Base-by-base conservation (phyloP, 1,140 invertebrate species). In the Meteorus sp. region DNA sequence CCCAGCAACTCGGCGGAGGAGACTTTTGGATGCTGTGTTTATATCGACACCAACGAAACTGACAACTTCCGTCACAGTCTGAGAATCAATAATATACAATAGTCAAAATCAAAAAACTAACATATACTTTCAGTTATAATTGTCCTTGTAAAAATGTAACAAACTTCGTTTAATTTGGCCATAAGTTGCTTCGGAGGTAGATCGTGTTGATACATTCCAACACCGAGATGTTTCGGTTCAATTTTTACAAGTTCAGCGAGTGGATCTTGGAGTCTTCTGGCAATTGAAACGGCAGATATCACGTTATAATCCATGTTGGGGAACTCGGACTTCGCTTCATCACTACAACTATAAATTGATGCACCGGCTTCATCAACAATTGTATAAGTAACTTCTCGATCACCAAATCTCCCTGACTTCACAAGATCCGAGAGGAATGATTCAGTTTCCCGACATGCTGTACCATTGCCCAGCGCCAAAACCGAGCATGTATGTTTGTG, bases 131-230 rank as follows among this genome's bases (percentile, higher is more conserved):
- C 3, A 17, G 9, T 51, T 8, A 29, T 4, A 31, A 31, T 55
- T 55, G n/a, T 27, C 6, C 29, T 11, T n/a, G n/a, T n/a, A 45
- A 45, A 45, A 45, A 45, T 20, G 9, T 45, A 17, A 29, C 17
- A 27, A 27, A 86, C 84, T 62, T 88, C 88, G 63, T 92, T 87
- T 8, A 97, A 76, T 0, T 89, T 85, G 15, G 83, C 78, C 15
- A 86, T 85, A 1, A 97, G 72, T 67, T 87, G 84, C 69, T 88
- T 90, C 57, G 91, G 87, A 1, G 89, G 84, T 8, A 96, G 80
- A 75, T 97, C 94, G 72, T 96, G 93, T 76, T 97, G 90, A 71
- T 97, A 97, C 86, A 95, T 91, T 31, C 94, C 94, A 3, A 92
- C 89, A 11, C 94, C 94, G 57, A 97, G 81, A 73, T 95, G 90